Percentiles rank a stretch among this genome's conserved stretches.
Conservation (phyloP, 2,797 vertebrate species). For the Malacoraja senta region DNA sequence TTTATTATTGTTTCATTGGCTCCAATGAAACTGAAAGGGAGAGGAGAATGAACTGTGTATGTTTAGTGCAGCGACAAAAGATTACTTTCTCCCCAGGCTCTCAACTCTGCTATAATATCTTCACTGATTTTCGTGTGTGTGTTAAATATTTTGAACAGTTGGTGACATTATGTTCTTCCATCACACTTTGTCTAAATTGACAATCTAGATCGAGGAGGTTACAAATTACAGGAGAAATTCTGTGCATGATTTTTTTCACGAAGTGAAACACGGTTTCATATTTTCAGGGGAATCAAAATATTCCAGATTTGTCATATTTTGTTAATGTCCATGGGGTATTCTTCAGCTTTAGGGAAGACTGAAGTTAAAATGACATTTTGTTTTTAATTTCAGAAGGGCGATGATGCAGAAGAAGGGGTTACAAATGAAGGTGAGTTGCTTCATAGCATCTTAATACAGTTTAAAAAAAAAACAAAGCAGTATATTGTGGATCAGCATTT, state of each 20-base stretch:
- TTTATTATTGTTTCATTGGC: background rate
- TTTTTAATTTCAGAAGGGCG: conserved; percentile 73
- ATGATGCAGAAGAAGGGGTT: conserved; percentile 87
- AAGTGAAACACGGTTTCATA: background rate
- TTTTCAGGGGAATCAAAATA: background rate
- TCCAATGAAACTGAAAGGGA: background rate
- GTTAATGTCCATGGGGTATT: background rate
- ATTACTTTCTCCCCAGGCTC: no score
- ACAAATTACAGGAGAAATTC: no score
- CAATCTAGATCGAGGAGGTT: background rate
- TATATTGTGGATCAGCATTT: background rate
- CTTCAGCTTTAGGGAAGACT: background rate
- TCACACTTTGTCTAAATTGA: background rate
- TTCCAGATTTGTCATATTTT: background rate
- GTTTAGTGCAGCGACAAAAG: no score
- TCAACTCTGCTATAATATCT: background rate
- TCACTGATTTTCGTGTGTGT: background rate
- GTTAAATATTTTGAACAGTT: background rate
- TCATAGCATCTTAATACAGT: background rate
- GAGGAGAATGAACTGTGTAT: no score
- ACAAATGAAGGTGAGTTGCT: conserved; percentile 84
- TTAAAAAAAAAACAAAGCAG: background rate
- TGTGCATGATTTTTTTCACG: background rate
- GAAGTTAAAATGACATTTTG: conserved; percentile 33
- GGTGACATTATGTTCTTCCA: background rate